Evolutionary conservation across 2,888 invertebrate genomes (phyloP).

Genomic region (Pseudoips prasinana): DNA sequence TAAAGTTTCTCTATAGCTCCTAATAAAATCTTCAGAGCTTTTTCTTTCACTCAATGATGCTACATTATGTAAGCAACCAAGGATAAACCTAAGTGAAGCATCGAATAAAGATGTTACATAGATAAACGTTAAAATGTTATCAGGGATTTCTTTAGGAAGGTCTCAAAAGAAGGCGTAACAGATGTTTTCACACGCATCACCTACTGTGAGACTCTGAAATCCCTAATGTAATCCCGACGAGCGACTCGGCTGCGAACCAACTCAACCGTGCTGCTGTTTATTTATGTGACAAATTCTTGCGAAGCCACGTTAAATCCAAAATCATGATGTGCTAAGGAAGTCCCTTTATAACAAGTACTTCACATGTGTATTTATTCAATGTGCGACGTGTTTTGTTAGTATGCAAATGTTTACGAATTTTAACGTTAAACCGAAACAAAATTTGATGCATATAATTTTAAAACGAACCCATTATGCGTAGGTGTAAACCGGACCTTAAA

Average conservation of each 20-base stretch:
- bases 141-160: conserved; percentile 53
- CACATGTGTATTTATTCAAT: neutral
- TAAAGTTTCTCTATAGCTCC: too few relatives aligned
- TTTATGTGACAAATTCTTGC: conserved; percentile 79
- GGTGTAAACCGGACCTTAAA: too few relatives aligned
- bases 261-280: conserved; percentile 74
- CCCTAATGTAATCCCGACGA: conserved; percentile 74
- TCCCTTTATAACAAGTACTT: conserved; percentile 29
- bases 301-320: conserved; percentile 65
- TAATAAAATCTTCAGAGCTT: too few relatives aligned
- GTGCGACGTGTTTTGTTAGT: too few relatives aligned
- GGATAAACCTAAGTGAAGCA: conserved; percentile 36
- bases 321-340: conserved; percentile 54
- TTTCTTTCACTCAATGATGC: too few relatives aligned
- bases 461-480: too few relatives aligned
- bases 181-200: conserved; percentile 74
- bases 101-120: conserved; percentile 36
- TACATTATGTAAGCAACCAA: conserved; percentile 30
- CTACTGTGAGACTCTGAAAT: conserved; percentile 58
- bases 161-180: conserved; percentile 70
- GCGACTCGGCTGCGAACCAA: conserved; percentile 62
- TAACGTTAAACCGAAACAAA: too few relatives aligned
- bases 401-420: too few relatives aligned
- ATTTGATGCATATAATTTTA: too few relatives aligned
- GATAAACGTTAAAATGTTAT: conserved; percentile 50